phyloP scores from a whole-genome alignment of 2,797 vertebrate species.

The Catharus ustulatus region DNA sequence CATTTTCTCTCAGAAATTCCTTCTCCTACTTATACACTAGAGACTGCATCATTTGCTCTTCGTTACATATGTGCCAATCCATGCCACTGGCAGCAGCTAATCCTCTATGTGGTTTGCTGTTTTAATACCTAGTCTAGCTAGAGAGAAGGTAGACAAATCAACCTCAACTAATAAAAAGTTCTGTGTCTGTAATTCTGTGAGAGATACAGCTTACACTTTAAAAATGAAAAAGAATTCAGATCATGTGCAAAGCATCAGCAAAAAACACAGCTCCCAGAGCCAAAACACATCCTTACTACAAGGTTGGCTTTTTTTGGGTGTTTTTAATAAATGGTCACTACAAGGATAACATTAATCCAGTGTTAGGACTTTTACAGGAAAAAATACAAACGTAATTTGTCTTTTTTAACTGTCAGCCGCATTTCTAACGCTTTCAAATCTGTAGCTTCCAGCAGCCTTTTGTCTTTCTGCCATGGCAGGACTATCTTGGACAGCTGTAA shows the following conservation, averaged over 20 bases:
- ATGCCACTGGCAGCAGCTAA: not conserved
- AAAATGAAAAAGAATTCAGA: constrained; percentile 33
- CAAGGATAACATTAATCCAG: constrained; percentile 76
- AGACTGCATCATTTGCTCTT: not conserved
- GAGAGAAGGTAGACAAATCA: not conserved
- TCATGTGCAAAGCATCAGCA: constrained; percentile 51
- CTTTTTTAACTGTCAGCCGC: constrained; percentile 80
- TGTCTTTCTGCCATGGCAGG: constrained; percentile 81
- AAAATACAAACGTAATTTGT: constrained; percentile 77
- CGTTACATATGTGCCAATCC: not conserved
- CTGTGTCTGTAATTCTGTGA: not conserved
- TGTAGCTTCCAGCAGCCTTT: constrained; percentile 80
- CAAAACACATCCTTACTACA: constrained; percentile 69
- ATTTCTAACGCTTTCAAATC: constrained; percentile 78
- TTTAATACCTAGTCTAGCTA: not conserved
- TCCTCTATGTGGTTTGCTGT: not conserved
- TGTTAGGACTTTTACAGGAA: constrained; percentile 75
- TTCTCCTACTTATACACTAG: not conserved
- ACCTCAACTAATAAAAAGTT: not conserved
- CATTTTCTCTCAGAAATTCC: not conserved
- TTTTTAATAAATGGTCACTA: constrained; percentile 76
- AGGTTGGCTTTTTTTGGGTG: constrained; percentile 13
- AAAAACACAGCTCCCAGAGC: constrained; percentile 60
- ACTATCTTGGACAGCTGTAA: constrained; percentile 83
- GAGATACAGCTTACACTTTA: constrained; percentile 15